Percentiles rank a stretch among this genome's conserved stretches.
These are phyloP conservation scores for Microctenopoma lineatum DNA, from an alignment of 2,797 vertebrate species.

Conservation along the genomic window DNA sequence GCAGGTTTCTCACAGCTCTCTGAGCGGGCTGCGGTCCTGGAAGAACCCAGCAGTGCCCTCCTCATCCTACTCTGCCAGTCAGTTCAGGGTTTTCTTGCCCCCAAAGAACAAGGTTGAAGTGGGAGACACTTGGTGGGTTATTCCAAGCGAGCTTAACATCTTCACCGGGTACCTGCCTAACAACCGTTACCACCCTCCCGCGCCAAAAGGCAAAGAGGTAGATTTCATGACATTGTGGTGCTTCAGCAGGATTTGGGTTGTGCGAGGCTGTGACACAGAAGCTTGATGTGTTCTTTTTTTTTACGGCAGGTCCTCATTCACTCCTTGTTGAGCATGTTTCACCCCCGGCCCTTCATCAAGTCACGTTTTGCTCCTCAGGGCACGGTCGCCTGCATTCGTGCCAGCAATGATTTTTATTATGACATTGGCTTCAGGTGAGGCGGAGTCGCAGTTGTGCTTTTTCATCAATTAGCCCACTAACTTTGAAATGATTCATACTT, in stretches of 20 bases:
- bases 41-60: conserved; percentile 83
- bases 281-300: conserved; percentile 2
- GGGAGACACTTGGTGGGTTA: conserved; percentile 94
- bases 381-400: conserved; percentile 91
- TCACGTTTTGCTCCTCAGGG: conserved; percentile 96
- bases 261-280: neutral
- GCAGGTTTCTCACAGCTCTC: conserved; percentile 92
- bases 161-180: conserved; percentile 97
- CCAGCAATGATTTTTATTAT: conserved; percentile 91
- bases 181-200: conserved; percentile 94
- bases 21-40: conserved; percentile 93
- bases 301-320: conserved; percentile 89
- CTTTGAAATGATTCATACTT: neutral
- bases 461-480: neutral
- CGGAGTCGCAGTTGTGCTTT: neutral
- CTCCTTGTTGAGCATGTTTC: conserved; percentile 94
- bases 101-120: conserved; percentile 86
- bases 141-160: conserved; percentile 94
- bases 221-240: neutral
- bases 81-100: conserved; percentile 93
- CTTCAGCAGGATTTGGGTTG: neutral
- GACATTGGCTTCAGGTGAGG: conserved; percentile 92
- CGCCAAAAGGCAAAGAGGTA: conserved; percentile 96
- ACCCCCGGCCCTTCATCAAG: conserved; percentile 93
- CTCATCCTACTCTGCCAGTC: conserved; percentile 83